Conservation (phyloP, 2,113 vertebrate species). For the Arenaria interpres region DNA sequence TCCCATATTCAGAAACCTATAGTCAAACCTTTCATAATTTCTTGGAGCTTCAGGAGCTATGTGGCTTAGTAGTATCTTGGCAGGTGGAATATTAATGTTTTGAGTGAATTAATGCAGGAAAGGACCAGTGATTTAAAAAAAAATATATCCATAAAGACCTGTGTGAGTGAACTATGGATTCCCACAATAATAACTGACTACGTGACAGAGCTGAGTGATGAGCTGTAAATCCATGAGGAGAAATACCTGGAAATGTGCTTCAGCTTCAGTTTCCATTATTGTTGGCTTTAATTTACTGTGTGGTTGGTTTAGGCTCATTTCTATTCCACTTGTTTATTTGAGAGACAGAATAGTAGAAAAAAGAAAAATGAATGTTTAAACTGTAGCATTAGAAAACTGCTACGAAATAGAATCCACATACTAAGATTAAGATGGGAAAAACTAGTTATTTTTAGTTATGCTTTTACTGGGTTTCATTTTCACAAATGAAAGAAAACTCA, state of each 20-base stretch:
- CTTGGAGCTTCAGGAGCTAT: not conserved
- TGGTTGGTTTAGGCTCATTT: not conserved
- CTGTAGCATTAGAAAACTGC: not conserved
- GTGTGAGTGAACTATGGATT: not conserved
- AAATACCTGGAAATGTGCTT: not conserved
- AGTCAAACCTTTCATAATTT: not conserved
- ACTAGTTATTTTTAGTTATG: not conserved
- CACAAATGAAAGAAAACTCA: not conserved
- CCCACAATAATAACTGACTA: not conserved
- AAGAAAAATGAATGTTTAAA: not conserved
- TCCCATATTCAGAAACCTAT: not conserved
- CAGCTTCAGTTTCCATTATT: not conserved
- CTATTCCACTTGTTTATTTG: not conserved
- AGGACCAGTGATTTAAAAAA: not conserved
- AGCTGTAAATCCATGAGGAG: not conserved
- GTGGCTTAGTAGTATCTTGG: not conserved
- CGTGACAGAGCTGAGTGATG: not conserved
- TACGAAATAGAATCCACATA: not conserved
- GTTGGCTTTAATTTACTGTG: not conserved
- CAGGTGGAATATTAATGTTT: not conserved
- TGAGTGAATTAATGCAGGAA: not conserved
- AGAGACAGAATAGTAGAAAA: not conserved
- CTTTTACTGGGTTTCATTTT: not conserved
- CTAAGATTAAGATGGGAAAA: not conserved
- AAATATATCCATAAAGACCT: not conserved